Percentiles rank a stretch among this genome's conserved stretches.
Evolutionary conservation across 2,113 vertebrate genomes (phyloP).

Genomic region (Octodon degus): DNA sequence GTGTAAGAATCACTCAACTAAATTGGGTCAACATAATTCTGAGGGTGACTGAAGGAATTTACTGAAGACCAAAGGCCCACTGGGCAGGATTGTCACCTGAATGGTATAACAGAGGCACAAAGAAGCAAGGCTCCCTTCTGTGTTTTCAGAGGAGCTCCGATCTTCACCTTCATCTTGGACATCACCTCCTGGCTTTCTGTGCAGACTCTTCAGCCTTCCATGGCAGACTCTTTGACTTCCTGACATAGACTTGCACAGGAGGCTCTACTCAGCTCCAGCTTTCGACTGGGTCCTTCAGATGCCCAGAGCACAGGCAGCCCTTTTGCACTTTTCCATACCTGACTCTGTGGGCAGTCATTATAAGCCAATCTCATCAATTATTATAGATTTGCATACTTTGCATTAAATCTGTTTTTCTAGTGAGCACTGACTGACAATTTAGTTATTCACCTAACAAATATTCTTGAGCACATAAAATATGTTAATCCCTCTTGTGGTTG

Average conservation of each 20-base stretch:
- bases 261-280: neutral
- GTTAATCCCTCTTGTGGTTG: neutral
- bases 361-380: neutral
- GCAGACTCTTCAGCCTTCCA: neutral
- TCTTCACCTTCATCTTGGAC: neutral
- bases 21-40: neutral
- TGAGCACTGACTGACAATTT: neutral
- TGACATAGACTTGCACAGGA: neutral
- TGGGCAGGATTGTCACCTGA: neutral
- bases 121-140: neutral
- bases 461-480: neutral
- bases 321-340: neutral
- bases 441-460: neutral
- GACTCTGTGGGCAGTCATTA: neutral
- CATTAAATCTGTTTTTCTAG: neutral
- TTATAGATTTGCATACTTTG: neutral
- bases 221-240: neutral
- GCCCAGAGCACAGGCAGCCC: neutral
- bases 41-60: neutral
- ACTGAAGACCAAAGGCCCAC: neutral
- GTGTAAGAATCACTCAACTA: neutral
- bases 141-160: neutral
- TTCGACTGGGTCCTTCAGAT: neutral
- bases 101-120: neutral
- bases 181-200: neutral